phyloP scores from a whole-genome alignment of 2,113 vertebrate species.

The Thymallus thymallus region DNA sequence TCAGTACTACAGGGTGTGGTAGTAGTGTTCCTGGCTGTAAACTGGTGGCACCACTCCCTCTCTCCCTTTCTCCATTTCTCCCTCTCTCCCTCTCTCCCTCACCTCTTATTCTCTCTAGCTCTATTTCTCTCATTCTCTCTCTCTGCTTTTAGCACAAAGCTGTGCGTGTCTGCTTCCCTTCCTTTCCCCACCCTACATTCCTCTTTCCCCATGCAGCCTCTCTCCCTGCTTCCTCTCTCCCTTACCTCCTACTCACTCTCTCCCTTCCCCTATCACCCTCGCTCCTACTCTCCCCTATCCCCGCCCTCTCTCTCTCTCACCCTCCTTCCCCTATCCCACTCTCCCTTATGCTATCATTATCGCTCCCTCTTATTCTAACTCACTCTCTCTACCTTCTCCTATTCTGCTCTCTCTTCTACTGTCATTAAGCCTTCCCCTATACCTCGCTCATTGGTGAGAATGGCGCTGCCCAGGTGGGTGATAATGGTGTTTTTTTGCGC shows the following conservation, averaged over 20 bases:
- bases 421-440: conserved; percentile 19
- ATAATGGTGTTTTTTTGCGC: too few relatives aligned
- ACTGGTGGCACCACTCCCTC: conserved; percentile 31
- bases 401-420: conserved; percentile 29
- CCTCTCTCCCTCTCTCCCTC: conserved; percentile 67
- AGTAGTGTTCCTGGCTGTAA: conserved; percentile 38
- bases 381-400: conserved; percentile 46
- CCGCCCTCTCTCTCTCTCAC: conserved; percentile 54
- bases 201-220: not conserved
- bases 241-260: not conserved
- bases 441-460: too few relatives aligned
- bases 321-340: conserved; percentile 36
- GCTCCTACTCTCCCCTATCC: conserved; percentile 34
- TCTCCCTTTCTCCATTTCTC: conserved; percentile 69
- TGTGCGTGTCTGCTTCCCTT: conserved; percentile 41
- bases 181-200: conserved; percentile 42
- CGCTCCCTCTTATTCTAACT: conserved; percentile 28
- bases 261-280: not conserved
- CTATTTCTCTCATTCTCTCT: conserved; percentile 51
- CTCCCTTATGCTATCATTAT: conserved; percentile 20
- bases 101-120: conserved; percentile 59
- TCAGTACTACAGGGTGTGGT: conserved; percentile 25
- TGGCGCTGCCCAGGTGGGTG: too few relatives aligned
- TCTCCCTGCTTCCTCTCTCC: not conserved
- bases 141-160: conserved; percentile 21